Percentiles rank a stretch among this genome's conserved stretches.
These are phyloP conservation scores for Bombyx mandarina DNA, from an alignment of 1,140 invertebrate species.

Conservation along the genomic window DNA sequence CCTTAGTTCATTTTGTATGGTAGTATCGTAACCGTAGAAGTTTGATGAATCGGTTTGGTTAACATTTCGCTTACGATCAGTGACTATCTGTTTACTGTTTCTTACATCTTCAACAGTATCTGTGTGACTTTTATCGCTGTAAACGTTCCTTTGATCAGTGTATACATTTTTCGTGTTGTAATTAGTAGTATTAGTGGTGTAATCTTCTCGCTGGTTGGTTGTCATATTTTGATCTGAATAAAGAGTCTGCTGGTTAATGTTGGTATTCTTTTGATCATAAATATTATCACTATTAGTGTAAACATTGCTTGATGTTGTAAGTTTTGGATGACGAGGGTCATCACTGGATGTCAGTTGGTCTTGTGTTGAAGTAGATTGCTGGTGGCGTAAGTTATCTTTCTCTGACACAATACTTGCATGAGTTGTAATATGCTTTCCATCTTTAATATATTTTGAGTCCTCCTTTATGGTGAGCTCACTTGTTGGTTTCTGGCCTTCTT, in stretches of 20 bases:
- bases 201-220: constrained; percentile 3
- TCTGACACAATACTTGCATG: constrained; percentile 47
- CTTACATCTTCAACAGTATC: constrained; percentile 20
- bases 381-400: constrained; percentile 44
- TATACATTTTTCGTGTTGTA: background rate
- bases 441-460: constrained; percentile 53
- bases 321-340: constrained; percentile 8
- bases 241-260: background rate
- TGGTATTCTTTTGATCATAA: constrained; percentile 4
- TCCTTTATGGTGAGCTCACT: constrained; percentile 49
- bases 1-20: constrained; percentile 51
- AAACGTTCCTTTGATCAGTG: constrained; percentile 1
- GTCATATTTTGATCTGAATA: background rate
- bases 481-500: constrained; percentile 56
- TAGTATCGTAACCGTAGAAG: constrained; percentile 57
- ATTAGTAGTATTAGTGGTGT: no score
- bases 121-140: constrained; percentile 5
- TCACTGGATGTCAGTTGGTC: constrained; percentile 21
- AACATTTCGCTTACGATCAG: constrained; percentile 28
- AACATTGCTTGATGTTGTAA: constrained; percentile 3
- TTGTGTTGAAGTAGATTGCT: constrained; percentile 35
- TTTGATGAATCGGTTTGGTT: constrained; percentile 59
- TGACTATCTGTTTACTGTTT: constrained; percentile 14
- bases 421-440: constrained; percentile 47
- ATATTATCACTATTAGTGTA: background rate